Base-by-base conservation (phyloP, 2,113 vertebrate genomes). In the Miniopterus natalensis region DNA sequence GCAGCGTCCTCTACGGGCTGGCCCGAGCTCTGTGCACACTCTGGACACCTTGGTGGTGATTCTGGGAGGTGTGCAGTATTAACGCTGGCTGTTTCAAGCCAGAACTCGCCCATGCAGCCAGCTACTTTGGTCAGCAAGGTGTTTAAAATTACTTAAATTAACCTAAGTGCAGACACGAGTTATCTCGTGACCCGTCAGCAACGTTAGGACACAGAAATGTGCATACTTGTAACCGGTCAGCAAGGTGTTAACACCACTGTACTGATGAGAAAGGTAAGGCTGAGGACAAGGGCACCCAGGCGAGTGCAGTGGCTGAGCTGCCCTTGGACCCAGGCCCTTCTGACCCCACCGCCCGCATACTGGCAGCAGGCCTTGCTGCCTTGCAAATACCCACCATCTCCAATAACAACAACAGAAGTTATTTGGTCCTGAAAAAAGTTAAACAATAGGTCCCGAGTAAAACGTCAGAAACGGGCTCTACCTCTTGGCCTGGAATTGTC, bases 1-100 rank as follows among this genome's bases (percentile, higher is more conserved):
- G 11, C 3, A 27, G 17, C 3, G 21, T 3, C 36, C 8, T 25
- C 29, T 8, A 1, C 4, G 0, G 5, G 14, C 27, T 12, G 9
- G 49, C 59, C 36, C 1, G 20, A 63, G 36, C 47, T 47, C 53
- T 13, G 55, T 5, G 29, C n/a, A 18, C 3, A 51, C 27, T 5
- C 14, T 3, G 1, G 3, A 21, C 6, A 2, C 10, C 31, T 27
- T 13, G 42, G 5, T 0, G 14, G 17, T 21, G 31, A 23, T 13
- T 49, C 25, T 20, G 40, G n/a, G n/a, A 77, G 15, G 36, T 10
- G 45, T 36, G 36, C 36, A 29, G 17, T 9, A 40, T 29, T 29
- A 17, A 51, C 49, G 13, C 49, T 36, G 36, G 36, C 36, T 36
- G 36, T 36, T 36, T 36, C 36, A 36, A 36, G 36, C 36, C 36